phyloP scores from a whole-genome alignment of 2,113 vertebrate genomes.

The Zosterops borbonicus region DNA sequence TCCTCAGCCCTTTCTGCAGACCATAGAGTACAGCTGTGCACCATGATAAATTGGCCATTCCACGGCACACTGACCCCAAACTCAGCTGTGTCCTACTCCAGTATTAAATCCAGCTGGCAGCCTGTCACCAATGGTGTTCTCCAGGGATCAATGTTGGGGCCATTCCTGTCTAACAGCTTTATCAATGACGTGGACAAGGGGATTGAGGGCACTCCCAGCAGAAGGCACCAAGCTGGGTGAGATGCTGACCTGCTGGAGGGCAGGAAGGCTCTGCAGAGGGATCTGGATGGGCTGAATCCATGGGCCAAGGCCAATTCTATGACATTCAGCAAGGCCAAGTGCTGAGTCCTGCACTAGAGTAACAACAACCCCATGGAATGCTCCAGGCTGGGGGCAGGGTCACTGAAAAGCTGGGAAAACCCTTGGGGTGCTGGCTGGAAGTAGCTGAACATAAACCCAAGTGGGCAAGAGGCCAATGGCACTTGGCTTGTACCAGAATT shows the following conservation, averaged over 20 bases:
- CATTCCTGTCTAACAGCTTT: neutral
- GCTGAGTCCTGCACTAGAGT: neutral
- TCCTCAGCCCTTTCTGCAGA: neutral
- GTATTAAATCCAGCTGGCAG: neutral
- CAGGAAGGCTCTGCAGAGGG: neutral
- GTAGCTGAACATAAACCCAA: neutral
- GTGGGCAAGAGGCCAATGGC: neutral
- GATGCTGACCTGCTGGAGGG: neutral
- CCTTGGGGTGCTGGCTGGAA: neutral
- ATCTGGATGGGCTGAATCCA: neutral
- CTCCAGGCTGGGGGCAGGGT: neutral
- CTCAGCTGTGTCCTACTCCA: neutral
- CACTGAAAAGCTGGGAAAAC: neutral
- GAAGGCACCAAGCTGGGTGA: neutral
- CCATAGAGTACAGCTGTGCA: rapidly evolving
- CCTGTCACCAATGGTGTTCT: neutral
- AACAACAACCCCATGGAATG: neutral
- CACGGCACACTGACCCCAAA: neutral
- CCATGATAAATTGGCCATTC: rapidly evolving
- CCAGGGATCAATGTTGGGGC: neutral
- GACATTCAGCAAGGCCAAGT: neutral
- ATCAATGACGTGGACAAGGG: neutral
- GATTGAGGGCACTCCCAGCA: rapidly evolving
- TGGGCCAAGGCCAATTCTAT: neutral
- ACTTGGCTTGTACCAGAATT: neutral